phyloP scores from a whole-genome alignment of 2,797 vertebrate genomes.

The Peromyscus melanophrys region DNA sequence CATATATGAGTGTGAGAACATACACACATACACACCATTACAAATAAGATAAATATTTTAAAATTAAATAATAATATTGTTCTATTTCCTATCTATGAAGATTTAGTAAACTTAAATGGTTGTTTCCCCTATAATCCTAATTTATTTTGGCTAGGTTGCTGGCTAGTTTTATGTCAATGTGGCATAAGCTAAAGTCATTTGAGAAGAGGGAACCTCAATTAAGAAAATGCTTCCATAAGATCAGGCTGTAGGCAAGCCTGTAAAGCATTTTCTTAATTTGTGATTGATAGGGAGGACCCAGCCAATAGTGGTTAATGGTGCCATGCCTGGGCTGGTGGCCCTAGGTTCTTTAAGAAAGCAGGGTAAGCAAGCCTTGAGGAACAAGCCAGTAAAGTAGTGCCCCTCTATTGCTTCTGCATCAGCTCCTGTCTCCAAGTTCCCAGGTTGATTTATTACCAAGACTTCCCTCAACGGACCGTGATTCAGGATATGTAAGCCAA shows the following conservation, averaged over 20 bases:
- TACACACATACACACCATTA: background rate
- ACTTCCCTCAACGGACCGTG: background rate
- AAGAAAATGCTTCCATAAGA: background rate
- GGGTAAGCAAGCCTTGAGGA: background rate
- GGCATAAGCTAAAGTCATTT: background rate
- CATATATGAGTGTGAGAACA: background rate
- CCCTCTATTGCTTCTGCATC: background rate
- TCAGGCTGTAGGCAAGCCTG: background rate
- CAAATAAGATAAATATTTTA: background rate
- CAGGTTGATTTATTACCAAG: background rate
- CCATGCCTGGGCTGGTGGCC: background rate
- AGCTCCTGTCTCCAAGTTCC: background rate
- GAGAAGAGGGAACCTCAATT: background rate
- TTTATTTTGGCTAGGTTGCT: background rate
- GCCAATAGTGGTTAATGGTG: fast-evolving
- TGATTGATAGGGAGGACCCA: background rate
- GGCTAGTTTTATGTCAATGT: background rate
- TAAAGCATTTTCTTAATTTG: background rate
- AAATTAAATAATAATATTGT: background rate
- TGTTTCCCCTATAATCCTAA: slow-evolving; percentile 46
- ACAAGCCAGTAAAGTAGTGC: background rate
- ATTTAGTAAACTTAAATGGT: slow-evolving; percentile 41
- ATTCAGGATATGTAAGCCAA: background rate
- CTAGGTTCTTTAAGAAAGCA: background rate
- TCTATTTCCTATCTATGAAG: background rate